Evolutionary conservation across 2,888 invertebrate species (phyloP), one percentile per base, ranked within the genome.

Genomic region (Tyria jacobaeae): DNA sequence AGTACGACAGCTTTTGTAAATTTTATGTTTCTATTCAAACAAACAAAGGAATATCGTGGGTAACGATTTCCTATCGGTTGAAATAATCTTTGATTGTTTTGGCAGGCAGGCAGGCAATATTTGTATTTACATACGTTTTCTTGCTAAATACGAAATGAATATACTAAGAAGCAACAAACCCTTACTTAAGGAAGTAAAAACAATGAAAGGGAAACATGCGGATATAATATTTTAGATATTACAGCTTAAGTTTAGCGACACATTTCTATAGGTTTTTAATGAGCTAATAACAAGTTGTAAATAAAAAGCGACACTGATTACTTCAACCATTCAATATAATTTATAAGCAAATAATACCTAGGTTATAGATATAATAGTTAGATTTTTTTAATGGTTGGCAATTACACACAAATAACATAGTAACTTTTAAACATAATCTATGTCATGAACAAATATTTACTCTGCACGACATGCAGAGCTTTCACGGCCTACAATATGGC

Each of bases 401-500:
- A 50, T 51, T 6, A 3, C 9, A 12, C 17, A 1, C 17, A 0
- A 27, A n/a, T 10, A 14, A 74, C 64, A 71, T 71, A 60, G 27
- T 3, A 9, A 5, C 3, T 49, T 68, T 66, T 64, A 61, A 57
- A 57, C n/a, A 21, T 60, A 35, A 60, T 63, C 48, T 59, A 64
- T 54, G 51, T 48, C 62, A 60, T 58, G 14, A 63, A 59, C 53
- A 64, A 64, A 77, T 78, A 67, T 73, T 68, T 67, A 71, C 57
- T 61, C 7, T 51, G 12, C 25, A 75, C 66, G 60, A 69, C 61
- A 66, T 61, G 74, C 39, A 64, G 57, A 68, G 78, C 73, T 80
- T 81, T 77, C 78, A 70, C 68, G 66, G 60, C 68, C 68, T 66
- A 68, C 70, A 75, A 75, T 75, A 77, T 72, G 73, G 73, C 68